Evolutionary conservation across 2,113 vertebrate species (phyloP).

Genomic region (Bubo scandiacus): DNA sequence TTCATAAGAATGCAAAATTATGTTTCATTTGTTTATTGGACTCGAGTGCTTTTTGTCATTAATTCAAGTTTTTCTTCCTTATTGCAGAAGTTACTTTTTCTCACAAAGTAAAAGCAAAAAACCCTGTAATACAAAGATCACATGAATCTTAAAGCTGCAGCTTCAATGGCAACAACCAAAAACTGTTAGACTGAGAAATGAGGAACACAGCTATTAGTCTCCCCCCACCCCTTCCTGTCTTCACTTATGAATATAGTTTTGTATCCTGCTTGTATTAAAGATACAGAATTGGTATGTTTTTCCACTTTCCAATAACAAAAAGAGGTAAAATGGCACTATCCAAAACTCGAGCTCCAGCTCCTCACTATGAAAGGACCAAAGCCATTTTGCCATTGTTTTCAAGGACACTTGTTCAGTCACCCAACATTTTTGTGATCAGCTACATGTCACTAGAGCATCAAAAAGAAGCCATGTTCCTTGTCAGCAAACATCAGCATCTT

Average conservation of each 20-base stretch:
- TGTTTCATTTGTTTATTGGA: neutral
- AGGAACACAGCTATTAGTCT: neutral
- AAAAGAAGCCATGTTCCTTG: neutral
- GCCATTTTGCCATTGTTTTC: neutral
- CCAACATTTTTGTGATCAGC: rapidly evolving
- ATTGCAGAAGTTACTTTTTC: neutral
- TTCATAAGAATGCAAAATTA: neutral
- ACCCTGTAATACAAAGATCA: neutral
- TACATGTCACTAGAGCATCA: neutral
- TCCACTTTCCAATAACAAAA: neutral
- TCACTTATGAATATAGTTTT: neutral
- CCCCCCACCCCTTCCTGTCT: neutral
- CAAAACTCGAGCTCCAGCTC: neutral
- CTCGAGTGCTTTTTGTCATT: neutral
- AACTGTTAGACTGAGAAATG: neutral
- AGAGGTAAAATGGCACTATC: neutral
- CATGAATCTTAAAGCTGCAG: neutral
- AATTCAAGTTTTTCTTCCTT: neutral
- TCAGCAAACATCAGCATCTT: neutral
- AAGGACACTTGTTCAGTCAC: neutral
- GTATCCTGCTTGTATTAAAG: neutral
- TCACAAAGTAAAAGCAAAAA: neutral
- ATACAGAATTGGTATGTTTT: neutral
- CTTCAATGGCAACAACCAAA: neutral
- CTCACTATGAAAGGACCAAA: neutral